phyloP scores from a whole-genome alignment of 2,888 invertebrate genomes.

The Scotopteryx bipunctaria region DNA sequence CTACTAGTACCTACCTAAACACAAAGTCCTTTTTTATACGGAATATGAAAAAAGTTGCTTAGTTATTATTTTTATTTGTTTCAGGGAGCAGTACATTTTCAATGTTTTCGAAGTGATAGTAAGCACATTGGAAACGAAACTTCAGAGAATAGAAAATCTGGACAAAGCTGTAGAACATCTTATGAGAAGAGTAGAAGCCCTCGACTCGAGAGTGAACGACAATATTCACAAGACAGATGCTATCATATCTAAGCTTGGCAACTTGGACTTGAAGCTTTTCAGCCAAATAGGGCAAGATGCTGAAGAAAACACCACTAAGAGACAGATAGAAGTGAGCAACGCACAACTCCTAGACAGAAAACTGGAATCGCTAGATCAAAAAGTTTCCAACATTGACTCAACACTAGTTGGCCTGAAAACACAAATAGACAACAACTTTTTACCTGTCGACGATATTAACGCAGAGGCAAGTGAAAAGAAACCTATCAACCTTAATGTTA shows the following conservation, averaged over 20 bases:
- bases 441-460: conserved; percentile 92
- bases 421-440: conserved; percentile 91
- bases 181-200: conserved; percentile 91
- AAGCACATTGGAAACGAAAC: conserved; percentile 93
- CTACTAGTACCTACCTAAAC: background rate
- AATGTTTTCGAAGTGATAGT: conserved; percentile 96
- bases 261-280: conserved; percentile 89
- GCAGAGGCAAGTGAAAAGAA: conserved; percentile 95
- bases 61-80: conserved; percentile 61
- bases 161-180: conserved; percentile 94
- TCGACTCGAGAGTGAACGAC: conserved; percentile 91
- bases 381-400: conserved; percentile 91
- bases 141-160: conserved; percentile 93
- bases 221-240: conserved; percentile 93
- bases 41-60: no score
- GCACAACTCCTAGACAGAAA: conserved; percentile 85
- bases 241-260: conserved; percentile 89
- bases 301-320: conserved; percentile 59
- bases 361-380: conserved; percentile 89
- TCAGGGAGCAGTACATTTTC: conserved; percentile 93
- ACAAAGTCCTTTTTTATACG: no score
- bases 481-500: conserved; percentile 91
- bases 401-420: conserved; percentile 91
- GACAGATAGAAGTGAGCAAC: conserved; percentile 51
- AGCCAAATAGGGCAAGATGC: conserved; percentile 75